These are phyloP conservation scores for Pogona vitticeps DNA, from an alignment of 2,113 vertebrate species.

Conservation along the genomic window DNA sequence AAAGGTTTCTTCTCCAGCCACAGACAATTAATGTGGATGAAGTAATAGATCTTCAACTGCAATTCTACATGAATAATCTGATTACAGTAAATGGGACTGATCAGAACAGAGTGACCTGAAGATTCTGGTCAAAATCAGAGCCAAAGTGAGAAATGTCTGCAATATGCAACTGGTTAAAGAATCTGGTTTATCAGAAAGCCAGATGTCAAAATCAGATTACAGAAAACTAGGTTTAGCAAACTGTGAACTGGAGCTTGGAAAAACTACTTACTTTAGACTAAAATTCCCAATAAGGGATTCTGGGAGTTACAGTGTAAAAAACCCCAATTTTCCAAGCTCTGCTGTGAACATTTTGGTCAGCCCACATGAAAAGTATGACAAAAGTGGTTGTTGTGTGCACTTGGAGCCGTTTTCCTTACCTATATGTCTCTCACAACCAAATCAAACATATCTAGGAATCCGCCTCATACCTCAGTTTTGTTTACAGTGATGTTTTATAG, in stretches of 20 bases:
- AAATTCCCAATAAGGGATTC: neutral
- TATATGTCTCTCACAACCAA: too few relatives aligned
- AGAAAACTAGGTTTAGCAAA: neutral
- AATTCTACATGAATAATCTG: neutral
- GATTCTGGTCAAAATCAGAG: neutral
- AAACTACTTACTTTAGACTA: neutral
- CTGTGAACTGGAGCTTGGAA: neutral
- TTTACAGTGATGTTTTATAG: too few relatives aligned
- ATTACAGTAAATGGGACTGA: neutral
- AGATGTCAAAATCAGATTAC: neutral
- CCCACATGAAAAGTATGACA: too few relatives aligned
- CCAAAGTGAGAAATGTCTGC: neutral
- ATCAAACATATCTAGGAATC: too few relatives aligned
- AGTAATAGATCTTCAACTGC: neutral
- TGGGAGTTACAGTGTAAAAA: neutral
- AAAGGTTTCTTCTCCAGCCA: neutral
- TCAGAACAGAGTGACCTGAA: neutral
- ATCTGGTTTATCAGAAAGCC: neutral
- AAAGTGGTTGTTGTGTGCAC: too few relatives aligned
- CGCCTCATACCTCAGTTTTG: too few relatives aligned
- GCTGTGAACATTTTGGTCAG: neutral
- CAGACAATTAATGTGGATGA: neutral
- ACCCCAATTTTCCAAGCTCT: neutral
- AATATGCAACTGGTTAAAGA: constrained; percentile 6
- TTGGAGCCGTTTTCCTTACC: too few relatives aligned